Evolutionary conservation across 1,140 invertebrate species (phyloP).

Genomic region (Parasteatoda tepidariorum): DNA sequence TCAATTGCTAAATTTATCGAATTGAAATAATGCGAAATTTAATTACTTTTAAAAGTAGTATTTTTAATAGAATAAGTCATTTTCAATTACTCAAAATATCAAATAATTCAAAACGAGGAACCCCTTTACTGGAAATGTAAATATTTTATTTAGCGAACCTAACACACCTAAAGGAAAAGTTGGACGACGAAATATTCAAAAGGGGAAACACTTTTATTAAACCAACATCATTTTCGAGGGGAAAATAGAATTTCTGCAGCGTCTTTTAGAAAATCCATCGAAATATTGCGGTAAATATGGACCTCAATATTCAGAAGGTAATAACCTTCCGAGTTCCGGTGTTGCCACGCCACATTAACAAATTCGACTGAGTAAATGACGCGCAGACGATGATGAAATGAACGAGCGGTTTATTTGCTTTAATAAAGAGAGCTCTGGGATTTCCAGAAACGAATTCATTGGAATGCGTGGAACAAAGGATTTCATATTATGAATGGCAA

Average conservation of each 20-base stretch:
- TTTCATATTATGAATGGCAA: not conserved
- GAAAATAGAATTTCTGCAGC: not conserved
- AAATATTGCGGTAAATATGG: not conserved
- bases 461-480: not conserved
- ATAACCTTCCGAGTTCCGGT: not conserved
- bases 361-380: not conserved
- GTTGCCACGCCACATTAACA: not conserved
- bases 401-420: not conserved
- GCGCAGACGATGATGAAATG: not conserved
- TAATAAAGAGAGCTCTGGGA: not conserved
- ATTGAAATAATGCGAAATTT: not conserved
- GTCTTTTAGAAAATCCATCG: not conserved
- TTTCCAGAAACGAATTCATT: not conserved
- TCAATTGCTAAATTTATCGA: too few relatives aligned
- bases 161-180: not conserved
- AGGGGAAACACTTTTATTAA: not conserved
- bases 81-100: not conserved
- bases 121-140: not conserved
- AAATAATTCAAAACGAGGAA: not conserved
- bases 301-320: not conserved
- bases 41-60: too few relatives aligned
- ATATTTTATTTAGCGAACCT: not conserved
- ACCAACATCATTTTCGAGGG: not conserved
- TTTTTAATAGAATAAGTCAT: not conserved
- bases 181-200: not conserved